phyloP scores from a whole-genome alignment of 2,113 vertebrate species.

The Corythoichthys haematopterus region DNA sequence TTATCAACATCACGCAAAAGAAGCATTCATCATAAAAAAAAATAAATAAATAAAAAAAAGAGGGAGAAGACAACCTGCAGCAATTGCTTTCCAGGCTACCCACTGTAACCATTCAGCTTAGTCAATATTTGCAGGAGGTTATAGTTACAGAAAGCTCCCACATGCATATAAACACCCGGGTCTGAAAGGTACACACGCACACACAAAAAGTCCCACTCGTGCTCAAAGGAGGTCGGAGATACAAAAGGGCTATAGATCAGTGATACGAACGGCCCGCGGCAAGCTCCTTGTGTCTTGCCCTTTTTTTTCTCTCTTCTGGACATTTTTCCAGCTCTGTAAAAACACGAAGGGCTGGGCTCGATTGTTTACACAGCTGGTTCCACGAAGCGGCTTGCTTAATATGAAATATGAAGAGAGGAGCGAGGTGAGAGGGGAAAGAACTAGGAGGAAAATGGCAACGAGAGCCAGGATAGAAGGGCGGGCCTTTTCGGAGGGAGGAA shows the following conservation, averaged over 20 bases:
- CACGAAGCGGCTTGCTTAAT: constrained; percentile 73
- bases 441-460: constrained; percentile 35
- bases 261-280: constrained; percentile 32
- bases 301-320: constrained; percentile 22
- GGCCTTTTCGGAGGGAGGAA: constrained; percentile 3
- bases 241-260: constrained; percentile 60
- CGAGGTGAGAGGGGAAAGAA: constrained; percentile 48
- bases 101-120: constrained; percentile 49
- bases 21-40: background rate
- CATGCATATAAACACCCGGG: constrained; percentile 43
- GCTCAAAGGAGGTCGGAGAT: constrained; percentile 51
- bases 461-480: constrained; percentile 46
- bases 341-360: constrained; percentile 52
- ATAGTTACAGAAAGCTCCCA: constrained; percentile 54
- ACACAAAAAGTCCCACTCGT: constrained; percentile 44
- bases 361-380: constrained; percentile 76
- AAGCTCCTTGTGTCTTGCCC: constrained; percentile 44
- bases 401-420: constrained; percentile 72
- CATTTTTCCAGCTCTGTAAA: constrained; percentile 56
- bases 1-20: constrained; percentile 4
- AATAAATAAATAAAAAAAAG: background rate
- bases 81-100: constrained; percentile 45
- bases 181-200: constrained; percentile 28
- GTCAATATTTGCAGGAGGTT: constrained; percentile 66
- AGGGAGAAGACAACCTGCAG: constrained; percentile 1